A percentile compares a stretch with the other conserved stretches of the same genome.
These are phyloP conservation scores for Epistrophe eligans DNA, from an alignment of 2,888 invertebrate genomes.

Conservation along the genomic window DNA sequence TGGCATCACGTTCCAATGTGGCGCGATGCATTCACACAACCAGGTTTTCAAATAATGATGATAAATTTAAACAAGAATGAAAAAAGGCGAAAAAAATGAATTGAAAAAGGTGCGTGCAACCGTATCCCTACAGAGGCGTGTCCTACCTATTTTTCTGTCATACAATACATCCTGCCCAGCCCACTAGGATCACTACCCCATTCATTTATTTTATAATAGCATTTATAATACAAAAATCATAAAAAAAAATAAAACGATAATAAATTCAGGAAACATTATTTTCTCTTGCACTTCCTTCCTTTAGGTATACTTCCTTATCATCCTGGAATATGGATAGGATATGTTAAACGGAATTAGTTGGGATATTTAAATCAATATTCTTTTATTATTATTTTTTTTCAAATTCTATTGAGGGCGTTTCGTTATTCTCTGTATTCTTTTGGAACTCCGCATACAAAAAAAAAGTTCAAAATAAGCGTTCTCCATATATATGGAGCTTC, in stretches of 20 bases:
- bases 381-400: not conserved
- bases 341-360: slow-evolving; percentile 26
- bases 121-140: slow-evolving; percentile 75
- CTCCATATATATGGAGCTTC: no score
- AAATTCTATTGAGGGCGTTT: not conserved
- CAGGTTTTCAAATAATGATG: slow-evolving; percentile 74
- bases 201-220: slow-evolving; percentile 67
- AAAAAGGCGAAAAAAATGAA: slow-evolving; percentile 51
- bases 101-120: slow-evolving; percentile 75
- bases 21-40: slow-evolving; percentile 68
- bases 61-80: slow-evolving; percentile 71
- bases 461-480: no score
- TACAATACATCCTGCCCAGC: slow-evolving; percentile 76
- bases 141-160: slow-evolving; percentile 76
- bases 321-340: slow-evolving; percentile 13
- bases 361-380: slow-evolving; percentile 8
- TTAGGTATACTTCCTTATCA: slow-evolving; percentile 24
- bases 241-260: slow-evolving; percentile 70
- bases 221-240: slow-evolving; percentile 73
- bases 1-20: slow-evolving; percentile 74
- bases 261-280: slow-evolving; percentile 74
- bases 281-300: slow-evolving; percentile 61
- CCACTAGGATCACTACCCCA: slow-evolving; percentile 73
- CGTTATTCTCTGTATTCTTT: no score
- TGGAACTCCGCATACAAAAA: no score